Base-by-base conservation (phyloP, 2,113 vertebrate species). In the Sinocyclocheilus anophthalmus region DNA sequence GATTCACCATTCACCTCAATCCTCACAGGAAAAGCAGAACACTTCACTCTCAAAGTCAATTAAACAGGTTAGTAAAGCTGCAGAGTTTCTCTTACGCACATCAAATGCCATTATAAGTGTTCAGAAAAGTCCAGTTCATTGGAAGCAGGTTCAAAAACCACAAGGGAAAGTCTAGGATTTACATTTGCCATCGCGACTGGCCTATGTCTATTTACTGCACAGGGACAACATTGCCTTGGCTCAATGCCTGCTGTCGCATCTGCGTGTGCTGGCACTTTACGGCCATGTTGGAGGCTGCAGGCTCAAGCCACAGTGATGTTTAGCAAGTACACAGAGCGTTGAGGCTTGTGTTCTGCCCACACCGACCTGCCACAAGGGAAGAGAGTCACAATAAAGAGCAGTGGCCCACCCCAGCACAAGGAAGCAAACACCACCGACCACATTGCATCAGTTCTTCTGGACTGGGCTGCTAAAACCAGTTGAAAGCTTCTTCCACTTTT, bases 351-450 rank as follows among this genome's bases (percentile, higher is more conserved):
- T 26, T 50, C 12, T 50, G 59, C 55, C 59, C 76, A 84, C 76
- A 63, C 65, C 18, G 45, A 24, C 55, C 42, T 73, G 30, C 26
- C 63, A 73, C n/a, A n/a, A 70, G 63, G 85, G 45, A 55, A 22
- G 24, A 72, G 83, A 78, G 26, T 20, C 70, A 4, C 61, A 76
- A 30, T 22, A 63, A 85, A 61, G 42, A 50, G 75, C 13, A 13
- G 69, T 30, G 33, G 67, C 33, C 83, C 73, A 83, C 79, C 84
- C 85, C 30, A 3, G 75, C 61, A 30, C 77, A 24, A 83, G n/a
- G 73, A 88, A 88, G 76, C 45, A 85, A 88, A 87, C 70, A 50
- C 69, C 84, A 83, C 10, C 10, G 79, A 85, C 87, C 87, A 76
- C 81, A 88, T 14, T 57, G 26, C 84, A 59, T 65, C 86, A 85